Evolutionary conservation across 2,888 invertebrate species (phyloP), one percentile per base, ranked within the genome.

Genomic region (Chymomyza procnemis): DNA sequence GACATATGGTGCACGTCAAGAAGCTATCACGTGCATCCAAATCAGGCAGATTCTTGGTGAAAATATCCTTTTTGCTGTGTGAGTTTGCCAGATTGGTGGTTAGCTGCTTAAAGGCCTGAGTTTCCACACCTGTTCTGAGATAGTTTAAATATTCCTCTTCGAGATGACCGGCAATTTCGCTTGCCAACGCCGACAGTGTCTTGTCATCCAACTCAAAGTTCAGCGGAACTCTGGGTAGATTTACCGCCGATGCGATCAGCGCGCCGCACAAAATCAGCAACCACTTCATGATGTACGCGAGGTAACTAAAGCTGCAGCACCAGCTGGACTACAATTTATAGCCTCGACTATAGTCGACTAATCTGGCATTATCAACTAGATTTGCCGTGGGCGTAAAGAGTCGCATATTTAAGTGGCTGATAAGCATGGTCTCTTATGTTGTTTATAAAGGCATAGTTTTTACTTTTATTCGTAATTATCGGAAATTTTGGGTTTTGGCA

Each of bases 1-100:
- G 86, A 54, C 90, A 90, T 3, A 87, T 64, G 1, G 87, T 82
- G 58, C 90, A 90, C 0, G 79, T 41, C 1, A 89, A 77, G 22
- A 88, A 87, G 62, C 83, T 75, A 66, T 90, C 84, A 14, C 73
- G 67, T 0, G 72, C 19, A 3, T 80, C 79, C 18, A 90, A 63
- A 8, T 88, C 78, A 0, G 79, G 69, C 19, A 88, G 21, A 64
- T 88, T 82, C 58, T 73, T 73, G 16, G 80, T 83, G 46, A 84
- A 73, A 30, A 90, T 77, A n/a, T 86, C 80, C 66, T 80, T 88
- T 58, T 79, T 71, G 61, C 80, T 85, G 41, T 90, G 90, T 1
- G 85, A 79, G 26, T 86, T 79, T 5, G 88, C 87, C 63, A 90
- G 69, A 58, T 88, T 83, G 1, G 67, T 60, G n/a, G 85, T 80